phyloP scores from a whole-genome alignment of 2,113 vertebrate species.

The Erpornis zantholeuca region DNA sequence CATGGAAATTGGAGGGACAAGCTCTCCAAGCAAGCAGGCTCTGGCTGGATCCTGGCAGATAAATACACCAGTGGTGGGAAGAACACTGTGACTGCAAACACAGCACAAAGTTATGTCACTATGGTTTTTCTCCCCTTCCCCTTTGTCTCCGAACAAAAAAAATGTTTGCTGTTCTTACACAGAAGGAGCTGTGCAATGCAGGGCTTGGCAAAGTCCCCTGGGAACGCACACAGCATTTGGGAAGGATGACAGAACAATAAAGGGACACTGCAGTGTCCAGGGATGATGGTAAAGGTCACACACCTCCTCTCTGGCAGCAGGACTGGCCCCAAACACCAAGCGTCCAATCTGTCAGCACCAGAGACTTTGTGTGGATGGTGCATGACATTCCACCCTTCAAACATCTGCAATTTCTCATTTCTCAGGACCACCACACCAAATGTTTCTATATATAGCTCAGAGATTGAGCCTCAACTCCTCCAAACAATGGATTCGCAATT shows the following conservation, averaged over 20 bases:
- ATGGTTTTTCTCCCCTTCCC: background rate
- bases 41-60: background rate
- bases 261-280: background rate
- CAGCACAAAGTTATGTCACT: background rate
- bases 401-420: background rate
- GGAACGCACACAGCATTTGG: background rate
- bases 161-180: background rate
- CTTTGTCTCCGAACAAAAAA: background rate
- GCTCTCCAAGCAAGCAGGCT: background rate
- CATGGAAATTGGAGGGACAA: background rate
- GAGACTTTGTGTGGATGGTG: fast-evolving
- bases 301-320: background rate
- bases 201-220: background rate
- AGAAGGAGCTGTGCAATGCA: background rate
- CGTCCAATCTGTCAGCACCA: fast-evolving
- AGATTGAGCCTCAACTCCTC: background rate
- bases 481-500: background rate
- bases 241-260: background rate
- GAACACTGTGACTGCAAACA: background rate
- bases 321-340: background rate
- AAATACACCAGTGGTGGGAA: background rate
- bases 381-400: background rate
- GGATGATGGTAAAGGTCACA: background rate
- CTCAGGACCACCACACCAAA: background rate
- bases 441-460: background rate